Percentiles rank a stretch among this genome's conserved stretches.
These are phyloP conservation scores for Hirudinaria manillensis DNA, from an alignment of 2,888 invertebrate genomes.

Conservation along the genomic window DNA sequence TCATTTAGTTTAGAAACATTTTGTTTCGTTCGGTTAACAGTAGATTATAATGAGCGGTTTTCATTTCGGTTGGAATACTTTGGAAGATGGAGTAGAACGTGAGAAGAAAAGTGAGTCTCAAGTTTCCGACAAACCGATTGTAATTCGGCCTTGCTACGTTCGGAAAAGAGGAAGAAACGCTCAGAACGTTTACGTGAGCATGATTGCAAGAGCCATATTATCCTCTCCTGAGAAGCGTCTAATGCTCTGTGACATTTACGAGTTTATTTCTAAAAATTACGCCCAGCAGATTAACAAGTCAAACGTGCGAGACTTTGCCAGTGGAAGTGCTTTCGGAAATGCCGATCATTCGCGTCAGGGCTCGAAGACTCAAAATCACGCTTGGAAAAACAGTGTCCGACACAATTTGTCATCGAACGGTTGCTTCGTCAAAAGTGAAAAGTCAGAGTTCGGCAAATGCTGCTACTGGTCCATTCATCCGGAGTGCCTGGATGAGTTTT, in stretches of 20 bases:
- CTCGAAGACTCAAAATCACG: constrained; percentile 35
- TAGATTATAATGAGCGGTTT: no score
- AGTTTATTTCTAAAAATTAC: constrained; percentile 49
- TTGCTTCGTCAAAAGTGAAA: constrained; percentile 51
- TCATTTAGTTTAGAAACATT: no score
- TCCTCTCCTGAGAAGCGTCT: constrained; percentile 46
- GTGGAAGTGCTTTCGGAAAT: constrained; percentile 2
- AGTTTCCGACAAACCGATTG: no score
- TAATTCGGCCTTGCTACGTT: background rate
- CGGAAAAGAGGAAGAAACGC: constrained; percentile 44
- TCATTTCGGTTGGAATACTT: no score
- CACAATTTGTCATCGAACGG: constrained; percentile 52
- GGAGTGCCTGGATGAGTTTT: constrained; percentile 35
- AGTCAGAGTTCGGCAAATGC: constrained; percentile 76
- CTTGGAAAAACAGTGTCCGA: constrained; percentile 51
- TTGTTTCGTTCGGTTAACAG: no score
- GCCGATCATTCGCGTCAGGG: background rate
- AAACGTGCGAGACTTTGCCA: background rate
- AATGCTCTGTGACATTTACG: constrained; percentile 51
- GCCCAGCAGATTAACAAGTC: constrained; percentile 32
- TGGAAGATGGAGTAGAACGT: no score
- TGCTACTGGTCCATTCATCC: constrained; percentile 71
- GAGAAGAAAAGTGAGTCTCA: no score
- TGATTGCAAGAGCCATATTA: constrained; percentile 52
- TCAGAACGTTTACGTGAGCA: constrained; percentile 46